Percentiles rank a stretch among this genome's conserved stretches.
These are phyloP conservation scores for Morus bassanus DNA, from an alignment of 2,797 vertebrate genomes.

Conservation along the genomic window DNA sequence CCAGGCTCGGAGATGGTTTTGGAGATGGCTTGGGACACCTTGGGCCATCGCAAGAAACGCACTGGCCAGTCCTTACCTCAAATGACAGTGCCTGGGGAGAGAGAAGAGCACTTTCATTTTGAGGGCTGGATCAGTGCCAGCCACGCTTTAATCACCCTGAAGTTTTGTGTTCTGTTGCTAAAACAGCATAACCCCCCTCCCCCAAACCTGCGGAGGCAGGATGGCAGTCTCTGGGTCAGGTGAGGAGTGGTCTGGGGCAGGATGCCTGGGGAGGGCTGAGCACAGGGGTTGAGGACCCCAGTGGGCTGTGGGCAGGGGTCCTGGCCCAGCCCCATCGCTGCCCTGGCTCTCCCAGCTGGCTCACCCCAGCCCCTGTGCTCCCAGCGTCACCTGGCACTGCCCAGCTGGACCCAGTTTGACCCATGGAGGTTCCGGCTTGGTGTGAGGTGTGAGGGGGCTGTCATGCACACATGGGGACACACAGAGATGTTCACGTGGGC, in stretches of 20 bases:
- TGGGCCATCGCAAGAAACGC: not conserved
- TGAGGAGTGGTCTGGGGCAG: not conserved
- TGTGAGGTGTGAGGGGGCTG: not conserved
- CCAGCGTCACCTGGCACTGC: not conserved
- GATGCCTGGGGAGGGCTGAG: not conserved
- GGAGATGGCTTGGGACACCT: not conserved
- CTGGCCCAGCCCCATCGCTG: not conserved
- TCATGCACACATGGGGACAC: not conserved
- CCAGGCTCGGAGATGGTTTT: rapidly evolving
- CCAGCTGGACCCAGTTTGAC: not conserved
- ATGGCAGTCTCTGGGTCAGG: not conserved
- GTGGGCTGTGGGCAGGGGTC: rapidly evolving
- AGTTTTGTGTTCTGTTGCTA: not conserved
- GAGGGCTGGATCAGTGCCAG: not conserved
- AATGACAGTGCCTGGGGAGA: not conserved
- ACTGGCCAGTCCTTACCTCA: not conserved
- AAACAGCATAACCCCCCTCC: not conserved
- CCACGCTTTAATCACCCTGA: not conserved
- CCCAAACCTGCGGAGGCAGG: too few species aligned
- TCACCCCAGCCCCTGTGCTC: rapidly evolving
- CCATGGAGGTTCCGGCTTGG: not conserved
- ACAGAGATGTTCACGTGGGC: not conserved
- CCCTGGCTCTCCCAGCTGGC: rapidly evolving
- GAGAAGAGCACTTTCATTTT: not conserved
- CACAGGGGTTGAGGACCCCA: not conserved